Evolutionary conservation across 2,888 invertebrate species (phyloP).

Genomic region (Drosophila prolongata): DNA sequence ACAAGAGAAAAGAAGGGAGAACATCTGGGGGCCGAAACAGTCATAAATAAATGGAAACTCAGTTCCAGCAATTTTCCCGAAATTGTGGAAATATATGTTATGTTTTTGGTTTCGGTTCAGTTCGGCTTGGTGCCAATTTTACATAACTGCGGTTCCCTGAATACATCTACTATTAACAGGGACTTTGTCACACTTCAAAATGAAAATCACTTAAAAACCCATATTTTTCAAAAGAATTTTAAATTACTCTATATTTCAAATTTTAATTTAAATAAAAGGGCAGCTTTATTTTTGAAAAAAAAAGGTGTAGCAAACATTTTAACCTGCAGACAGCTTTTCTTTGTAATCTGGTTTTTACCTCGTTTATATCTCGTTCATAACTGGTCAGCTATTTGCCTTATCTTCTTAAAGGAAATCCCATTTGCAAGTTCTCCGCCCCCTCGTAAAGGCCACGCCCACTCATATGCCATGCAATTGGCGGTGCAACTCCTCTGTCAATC

Average conservation of each 20-base stretch:
- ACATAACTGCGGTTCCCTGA: constrained; percentile 14
- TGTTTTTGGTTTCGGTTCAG: constrained; percentile 6
- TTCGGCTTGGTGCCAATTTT: constrained; percentile 17
- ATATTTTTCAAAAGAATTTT: too few relatives aligned
- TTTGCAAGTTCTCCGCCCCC: constrained; percentile 20
- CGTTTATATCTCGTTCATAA: neutral
- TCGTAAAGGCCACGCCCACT: constrained; percentile 25
- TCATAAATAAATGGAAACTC: constrained; percentile 67
- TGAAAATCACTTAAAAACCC: too few relatives aligned
- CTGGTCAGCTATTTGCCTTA: constrained; percentile 11
- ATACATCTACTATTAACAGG: too few relatives aligned
- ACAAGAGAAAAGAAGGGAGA: constrained; percentile 19
- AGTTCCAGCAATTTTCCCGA: constrained; percentile 18
- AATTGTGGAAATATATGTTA: constrained; percentile 35
- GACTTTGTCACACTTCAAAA: too few relatives aligned
- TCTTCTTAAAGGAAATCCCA: neutral
- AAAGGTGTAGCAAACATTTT: neutral
- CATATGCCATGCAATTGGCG: constrained; percentile 34
- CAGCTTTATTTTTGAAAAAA: too few relatives aligned
- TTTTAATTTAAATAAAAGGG: too few relatives aligned
- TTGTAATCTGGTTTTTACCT: neutral
- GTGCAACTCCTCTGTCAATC: constrained; percentile 62
- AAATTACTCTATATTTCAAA: too few relatives aligned
- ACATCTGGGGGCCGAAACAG: constrained; percentile 63
- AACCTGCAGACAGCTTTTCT: neutral